A percentile compares a stretch with the other conserved stretches of the same genome.
Evolutionary conservation across 2,113 vertebrate species (phyloP).

Genomic region (Rhea americana): DNA sequence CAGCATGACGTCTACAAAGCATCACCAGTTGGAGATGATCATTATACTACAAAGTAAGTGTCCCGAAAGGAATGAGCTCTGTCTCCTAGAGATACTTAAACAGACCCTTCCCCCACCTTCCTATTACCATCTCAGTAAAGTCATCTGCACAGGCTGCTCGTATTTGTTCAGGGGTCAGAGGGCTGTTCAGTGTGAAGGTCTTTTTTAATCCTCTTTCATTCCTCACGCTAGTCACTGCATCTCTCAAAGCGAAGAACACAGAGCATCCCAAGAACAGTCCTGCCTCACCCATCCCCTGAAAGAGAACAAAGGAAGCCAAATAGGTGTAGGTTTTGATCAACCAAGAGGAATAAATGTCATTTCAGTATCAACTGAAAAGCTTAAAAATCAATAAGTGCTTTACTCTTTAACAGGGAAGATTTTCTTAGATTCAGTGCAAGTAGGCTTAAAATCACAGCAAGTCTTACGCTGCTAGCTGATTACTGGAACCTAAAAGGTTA

Average conservation of each 20-base stretch:
- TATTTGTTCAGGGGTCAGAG: slow-evolving; percentile 78
- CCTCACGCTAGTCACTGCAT: slow-evolving; percentile 72
- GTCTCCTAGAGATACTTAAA: not conserved
- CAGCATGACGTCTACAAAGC: not conserved
- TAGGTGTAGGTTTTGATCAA: not conserved
- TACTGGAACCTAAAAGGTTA: not conserved
- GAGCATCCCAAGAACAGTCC: slow-evolving; percentile 81
- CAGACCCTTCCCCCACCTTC: not conserved
- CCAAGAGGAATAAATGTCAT: not conserved
- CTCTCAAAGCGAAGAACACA: slow-evolving; percentile 84
- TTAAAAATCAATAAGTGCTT: not conserved
- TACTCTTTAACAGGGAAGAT: not conserved
- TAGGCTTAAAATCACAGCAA: not conserved
- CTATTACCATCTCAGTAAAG: slow-evolving; percentile 79
- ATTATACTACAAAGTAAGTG: not conserved
- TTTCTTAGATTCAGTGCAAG: not conserved
- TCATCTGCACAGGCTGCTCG: slow-evolving; percentile 76
- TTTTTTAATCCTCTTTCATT: slow-evolving; percentile 73
- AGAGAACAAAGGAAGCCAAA: not conserved
- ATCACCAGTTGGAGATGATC: not conserved
- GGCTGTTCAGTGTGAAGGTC: slow-evolving; percentile 78
- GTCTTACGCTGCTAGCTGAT: not conserved
- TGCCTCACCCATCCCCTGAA: slow-evolving; percentile 84
- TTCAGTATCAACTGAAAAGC: not conserved
- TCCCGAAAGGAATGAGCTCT: not conserved